Evolutionary conservation across 2,888 invertebrate genomes (phyloP).

Genomic region (Patella pellucida): DNA sequence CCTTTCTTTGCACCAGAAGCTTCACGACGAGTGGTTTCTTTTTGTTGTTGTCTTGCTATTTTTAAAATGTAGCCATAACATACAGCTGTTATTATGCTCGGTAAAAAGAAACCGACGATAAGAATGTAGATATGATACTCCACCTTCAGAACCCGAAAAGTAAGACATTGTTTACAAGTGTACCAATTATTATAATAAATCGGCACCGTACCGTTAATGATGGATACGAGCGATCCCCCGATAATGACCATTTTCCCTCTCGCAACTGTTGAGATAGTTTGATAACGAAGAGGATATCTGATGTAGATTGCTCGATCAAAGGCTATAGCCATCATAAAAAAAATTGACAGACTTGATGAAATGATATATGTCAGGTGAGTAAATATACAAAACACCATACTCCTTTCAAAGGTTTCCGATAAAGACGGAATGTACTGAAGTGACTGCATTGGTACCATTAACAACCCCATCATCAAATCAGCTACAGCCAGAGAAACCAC

Average conservation of each 20-base stretch:
- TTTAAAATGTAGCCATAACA: slow-evolving; percentile 9
- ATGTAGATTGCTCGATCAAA: slow-evolving; percentile 26
- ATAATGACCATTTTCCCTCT: neutral
- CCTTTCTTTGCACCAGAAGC: neutral
- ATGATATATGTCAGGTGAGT: slow-evolving; percentile 24
- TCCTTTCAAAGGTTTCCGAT: too few relatives aligned
- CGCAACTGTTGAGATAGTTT: neutral
- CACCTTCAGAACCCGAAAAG: neutral
- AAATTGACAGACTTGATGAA: slow-evolving; percentile 21
- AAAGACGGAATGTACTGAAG: too few relatives aligned
- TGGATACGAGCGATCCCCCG: neutral
- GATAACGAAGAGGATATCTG: slow-evolving; percentile 16
- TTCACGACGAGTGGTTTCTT: neutral
- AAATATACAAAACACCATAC: slow-evolving; percentile 19
- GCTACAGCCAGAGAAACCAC: too few relatives aligned
- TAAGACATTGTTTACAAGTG: neutral
- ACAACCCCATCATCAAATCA: too few relatives aligned
- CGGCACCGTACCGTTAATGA: neutral
- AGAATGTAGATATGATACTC: slow-evolving; percentile 3
- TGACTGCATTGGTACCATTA: too few relatives aligned
- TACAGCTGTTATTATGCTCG: neutral
- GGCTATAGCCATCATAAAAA: slow-evolving; percentile 24
- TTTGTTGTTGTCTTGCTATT: neutral
- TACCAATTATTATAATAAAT: slow-evolving; percentile 15
- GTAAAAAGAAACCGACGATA: neutral